Percentiles rank a stretch among this genome's conserved stretches.
phyloP scores from a whole-genome alignment of 2,888 invertebrate species.

The Ernsta delagoae region DNA sequence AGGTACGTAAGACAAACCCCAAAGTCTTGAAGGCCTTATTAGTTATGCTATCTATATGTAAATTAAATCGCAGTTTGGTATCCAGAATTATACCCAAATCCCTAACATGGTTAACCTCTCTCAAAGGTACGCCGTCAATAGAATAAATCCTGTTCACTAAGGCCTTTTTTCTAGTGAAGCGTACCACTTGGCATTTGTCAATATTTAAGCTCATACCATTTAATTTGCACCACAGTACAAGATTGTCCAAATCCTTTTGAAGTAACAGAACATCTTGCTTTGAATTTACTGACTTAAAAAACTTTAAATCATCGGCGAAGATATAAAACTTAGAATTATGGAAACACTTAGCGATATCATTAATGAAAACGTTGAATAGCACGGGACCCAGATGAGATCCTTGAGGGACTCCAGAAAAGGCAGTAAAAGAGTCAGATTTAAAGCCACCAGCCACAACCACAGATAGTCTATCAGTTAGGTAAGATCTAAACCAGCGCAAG shows the following conservation, averaged over 20 bases:
- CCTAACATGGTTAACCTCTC: background rate
- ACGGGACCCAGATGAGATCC: constrained; percentile 4
- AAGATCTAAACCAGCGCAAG: constrained; percentile 1
- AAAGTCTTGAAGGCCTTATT: background rate
- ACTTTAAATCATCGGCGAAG: constrained; percentile 1
- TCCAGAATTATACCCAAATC: background rate
- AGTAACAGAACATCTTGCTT: background rate
- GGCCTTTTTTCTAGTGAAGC: background rate
- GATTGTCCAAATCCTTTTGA: constrained; percentile 1
- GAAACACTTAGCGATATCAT: background rate
- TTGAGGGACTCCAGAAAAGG: constrained; percentile 2
- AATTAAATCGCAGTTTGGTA: constrained; percentile 1
- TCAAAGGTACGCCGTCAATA: background rate
- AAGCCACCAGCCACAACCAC: background rate
- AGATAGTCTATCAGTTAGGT: background rate
- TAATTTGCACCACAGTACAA: background rate
- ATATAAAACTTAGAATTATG: background rate
- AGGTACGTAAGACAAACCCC: background rate
- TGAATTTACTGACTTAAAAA: background rate
- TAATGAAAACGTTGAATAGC: constrained; percentile 3
- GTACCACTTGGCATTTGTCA: background rate
- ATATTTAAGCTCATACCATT: background rate
- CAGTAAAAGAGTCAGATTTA: background rate
- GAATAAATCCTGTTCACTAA: background rate
- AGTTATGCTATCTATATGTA: constrained; percentile 8